These are phyloP conservation scores for Coelogynopora nodosa DNA, from an alignment of 2,888 invertebrate genomes.

Conservation along the genomic window DNA sequence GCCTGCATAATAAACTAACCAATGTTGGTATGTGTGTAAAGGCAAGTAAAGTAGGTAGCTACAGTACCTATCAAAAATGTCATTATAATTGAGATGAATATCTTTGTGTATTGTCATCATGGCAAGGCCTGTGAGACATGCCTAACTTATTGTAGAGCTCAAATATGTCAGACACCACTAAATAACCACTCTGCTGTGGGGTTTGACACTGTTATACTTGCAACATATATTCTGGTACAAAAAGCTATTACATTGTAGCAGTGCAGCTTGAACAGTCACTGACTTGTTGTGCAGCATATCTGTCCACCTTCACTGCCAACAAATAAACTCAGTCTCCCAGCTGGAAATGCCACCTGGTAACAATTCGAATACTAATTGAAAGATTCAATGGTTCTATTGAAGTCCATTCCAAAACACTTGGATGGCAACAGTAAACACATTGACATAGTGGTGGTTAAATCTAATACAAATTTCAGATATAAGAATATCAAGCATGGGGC, in stretches of 20 bases:
- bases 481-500: conserved; percentile 16
- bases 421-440: conserved; percentile 1
- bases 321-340: conserved; percentile 24
- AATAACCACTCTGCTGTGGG: conserved; percentile 19
- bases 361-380: conserved; percentile 24
- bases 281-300: conserved; percentile 9
- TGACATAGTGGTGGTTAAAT: conserved; percentile 27
- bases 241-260: conserved; percentile 25
- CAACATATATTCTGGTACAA: neutral
- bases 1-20: neutral
- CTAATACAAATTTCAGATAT: neutral
- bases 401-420: conserved; percentile 2
- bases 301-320: neutral
- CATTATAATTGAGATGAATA: conserved; percentile 8
- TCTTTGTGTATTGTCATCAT: conserved; percentile 28
- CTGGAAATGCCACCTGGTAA: conserved; percentile 12
- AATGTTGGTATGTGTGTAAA: neutral
- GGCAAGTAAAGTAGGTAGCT: neutral
- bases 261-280: conserved; percentile 19
- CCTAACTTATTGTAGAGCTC: conserved; percentile 2
- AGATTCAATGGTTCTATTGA: neutral
- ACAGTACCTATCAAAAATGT: neutral
- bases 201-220: conserved; percentile 19
- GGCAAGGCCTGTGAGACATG: conserved; percentile 8
- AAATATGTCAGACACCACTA: conserved; percentile 10